Base-by-base conservation (phyloP, 2,888 invertebrate genomes). In the Timema cristinae region DNA sequence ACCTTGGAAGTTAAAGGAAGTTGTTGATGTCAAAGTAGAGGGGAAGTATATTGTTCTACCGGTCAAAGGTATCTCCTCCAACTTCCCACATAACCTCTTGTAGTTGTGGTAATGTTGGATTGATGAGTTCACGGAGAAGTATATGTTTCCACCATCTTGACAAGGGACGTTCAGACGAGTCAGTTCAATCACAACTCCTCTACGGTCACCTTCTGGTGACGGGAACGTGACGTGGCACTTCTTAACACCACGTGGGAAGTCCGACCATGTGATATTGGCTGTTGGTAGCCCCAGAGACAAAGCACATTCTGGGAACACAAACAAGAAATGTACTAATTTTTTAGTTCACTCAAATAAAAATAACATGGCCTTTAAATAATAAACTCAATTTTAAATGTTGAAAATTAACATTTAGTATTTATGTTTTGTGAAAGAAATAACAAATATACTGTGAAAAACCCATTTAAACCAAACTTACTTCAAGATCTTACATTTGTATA, bases 101-200 rank as follows among this genome's bases (percentile, higher is more conserved):
- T 50, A 66, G 47, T 50, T n/a, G 54, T n/a, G 16, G 66, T 68
- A 10, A 49, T 50, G 9, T 0, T 15, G 48, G 54, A 15, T 70
- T 7, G 68, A 61, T 9, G 68, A 73, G 71, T 76, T 76, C 73
- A 84, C 85, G 66, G 16, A 51, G 59, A 89, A 88, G 75, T 87
- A 85, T 67, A 90, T 81, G 80, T 85, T 88, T 59, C 86, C 86
- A 61, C 88, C 88, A 54, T 81, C 83, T 71, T 85, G 81, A 81
- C 91, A 91, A 63, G 90, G 90, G 61, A 91, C 88, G 84, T 91
- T 91, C 71, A 91, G 84, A 72, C 89, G 86, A 77, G 86, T 86
- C 4, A 91, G 83, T 77, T 90, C 88, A 32, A 90, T 79, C 69
- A 91, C 86, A 72, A 90, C 82, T 76, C 90, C 90, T 79, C 85